Percentiles rank a stretch among this genome's conserved stretches.
These are phyloP conservation scores for Gorsachius goisagi DNA, from an alignment of 2,113 vertebrate genomes.

Conservation along the genomic window DNA sequence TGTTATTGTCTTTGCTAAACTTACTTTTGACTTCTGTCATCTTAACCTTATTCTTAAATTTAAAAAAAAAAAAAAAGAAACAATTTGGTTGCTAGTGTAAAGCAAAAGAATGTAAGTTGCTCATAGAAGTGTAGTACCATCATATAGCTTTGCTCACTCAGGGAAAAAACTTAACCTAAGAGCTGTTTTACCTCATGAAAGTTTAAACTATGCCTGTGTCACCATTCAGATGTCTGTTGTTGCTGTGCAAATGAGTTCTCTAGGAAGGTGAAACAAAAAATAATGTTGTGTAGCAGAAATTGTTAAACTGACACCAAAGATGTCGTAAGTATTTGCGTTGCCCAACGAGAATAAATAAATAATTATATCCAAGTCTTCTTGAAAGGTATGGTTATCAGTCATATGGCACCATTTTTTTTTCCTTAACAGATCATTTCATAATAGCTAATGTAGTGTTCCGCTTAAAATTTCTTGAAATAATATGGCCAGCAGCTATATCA, in stretches of 20 bases:
- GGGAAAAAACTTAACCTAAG: neutral
- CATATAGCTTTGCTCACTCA: neutral
- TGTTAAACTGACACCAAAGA: neutral
- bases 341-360: neutral
- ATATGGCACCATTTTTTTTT: neutral
- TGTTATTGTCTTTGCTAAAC: neutral
- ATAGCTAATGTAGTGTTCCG: neutral
- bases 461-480: neutral
- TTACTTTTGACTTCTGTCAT: neutral
- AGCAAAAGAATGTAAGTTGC: neutral
- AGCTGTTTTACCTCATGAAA: neutral
- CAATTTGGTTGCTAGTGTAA: neutral
- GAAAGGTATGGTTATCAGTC: neutral
- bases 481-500: neutral
- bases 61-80: neutral
- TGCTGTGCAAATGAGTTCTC: neutral
- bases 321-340: rapidly evolving
- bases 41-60: neutral
- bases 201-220: neutral
- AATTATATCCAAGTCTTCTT: neutral
- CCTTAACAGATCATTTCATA: neutral
- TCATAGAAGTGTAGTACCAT: neutral
- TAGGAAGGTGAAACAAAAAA: neutral
- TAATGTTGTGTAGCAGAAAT: neutral
- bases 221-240: neutral